Percentiles rank a stretch among this genome's conserved stretches.
These are phyloP conservation scores for Calonectris borealis DNA, from an alignment of 2,113 vertebrate species.

Conservation along the genomic window DNA sequence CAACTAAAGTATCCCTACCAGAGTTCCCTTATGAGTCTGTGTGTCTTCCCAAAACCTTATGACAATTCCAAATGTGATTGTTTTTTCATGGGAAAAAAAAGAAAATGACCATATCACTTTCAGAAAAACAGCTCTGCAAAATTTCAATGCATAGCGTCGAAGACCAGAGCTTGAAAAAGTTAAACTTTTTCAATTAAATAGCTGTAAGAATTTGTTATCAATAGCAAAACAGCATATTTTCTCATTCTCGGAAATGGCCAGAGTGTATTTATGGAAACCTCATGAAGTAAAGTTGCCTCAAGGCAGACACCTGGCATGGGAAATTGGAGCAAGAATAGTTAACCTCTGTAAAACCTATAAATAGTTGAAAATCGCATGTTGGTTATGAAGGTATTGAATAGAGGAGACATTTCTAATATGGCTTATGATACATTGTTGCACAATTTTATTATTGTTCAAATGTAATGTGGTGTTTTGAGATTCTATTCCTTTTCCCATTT, in stretches of 20 bases:
- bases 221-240: background rate
- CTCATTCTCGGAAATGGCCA: background rate
- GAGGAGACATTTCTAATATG: background rate
- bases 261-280: background rate
- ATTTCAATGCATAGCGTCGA: background rate
- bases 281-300: background rate
- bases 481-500: background rate
- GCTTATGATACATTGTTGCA: background rate
- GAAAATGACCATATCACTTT: background rate
- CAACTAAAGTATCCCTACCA: background rate
- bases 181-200: background rate
- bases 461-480: background rate
- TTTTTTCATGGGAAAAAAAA: background rate
- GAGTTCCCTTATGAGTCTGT: background rate
- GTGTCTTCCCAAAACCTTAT: background rate
- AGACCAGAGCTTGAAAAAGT: background rate
- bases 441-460: background rate
- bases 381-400: background rate
- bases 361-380: background rate
- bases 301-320: background rate
- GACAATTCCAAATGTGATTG: background rate
- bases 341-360: background rate
- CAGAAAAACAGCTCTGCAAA: background rate
- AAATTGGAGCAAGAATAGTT: background rate
- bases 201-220: background rate